Base-by-base conservation (phyloP, 2,888 invertebrate genomes). In the Polyommatus iphigenia region DNA sequence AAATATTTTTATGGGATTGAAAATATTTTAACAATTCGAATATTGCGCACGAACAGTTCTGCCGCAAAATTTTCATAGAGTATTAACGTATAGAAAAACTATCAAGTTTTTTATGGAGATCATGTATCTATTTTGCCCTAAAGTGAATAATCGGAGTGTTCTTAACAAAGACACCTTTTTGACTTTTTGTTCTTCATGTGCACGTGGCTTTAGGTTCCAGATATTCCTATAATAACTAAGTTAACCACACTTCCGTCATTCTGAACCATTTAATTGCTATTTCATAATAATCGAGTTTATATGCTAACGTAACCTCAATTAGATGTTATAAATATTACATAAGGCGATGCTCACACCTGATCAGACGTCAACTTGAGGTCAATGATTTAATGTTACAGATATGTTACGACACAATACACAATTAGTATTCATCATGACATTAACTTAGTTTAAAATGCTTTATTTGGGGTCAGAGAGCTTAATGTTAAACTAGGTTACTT, bases 261-360 rank as follows among this genome's bases (percentile, higher is more conserved):
- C 29, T 29, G 67, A 67, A 67, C 67, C 29, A 67, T 67, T 67
- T 67, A 67, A 67, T 67, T 24, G 13, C 24, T 67, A 67, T 67
- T 67, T 67, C 29, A 67, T 67, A 32, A 67, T 67, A 62, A 67
- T 20, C 67, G 29, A 29, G 29, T 67, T 67, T 32, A 15, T 67
- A 67, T 67, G 67, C 2, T 67, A 67, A 15, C 67, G 13, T 67
- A 67, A 67, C 29, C 67, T 67, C 67, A 67, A 67, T 67, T 29
- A 67, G 5, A 67, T 32, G 67, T 32, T 67, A 67, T 67, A 67
- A 67, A 67, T 67, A 67, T 67, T 67, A 67, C 67, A 67, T 67
- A 67, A 67, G 18, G 67, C 29, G 67, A 13, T 59, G 59, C n/a
- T 59, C 59, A 29, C 62, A 24, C 18, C 29, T 67, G 18, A 67